These are phyloP conservation scores for Dromococcyx pavoninus DNA, from an alignment of 2,797 vertebrate species.

Conservation along the genomic window DNA sequence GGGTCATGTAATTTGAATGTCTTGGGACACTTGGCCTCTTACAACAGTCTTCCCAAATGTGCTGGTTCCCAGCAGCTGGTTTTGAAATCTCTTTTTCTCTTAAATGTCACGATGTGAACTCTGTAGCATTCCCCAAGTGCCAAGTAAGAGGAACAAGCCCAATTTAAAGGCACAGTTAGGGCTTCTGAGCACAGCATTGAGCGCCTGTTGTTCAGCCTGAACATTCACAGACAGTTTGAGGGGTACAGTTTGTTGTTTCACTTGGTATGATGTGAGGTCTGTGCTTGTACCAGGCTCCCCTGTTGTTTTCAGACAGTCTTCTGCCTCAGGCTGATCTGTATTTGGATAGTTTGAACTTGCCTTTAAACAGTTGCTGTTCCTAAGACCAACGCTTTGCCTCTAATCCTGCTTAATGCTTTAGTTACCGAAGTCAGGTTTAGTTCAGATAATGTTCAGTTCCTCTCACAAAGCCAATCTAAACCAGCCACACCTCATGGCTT, in stretches of 20 bases:
- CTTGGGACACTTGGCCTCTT: neutral
- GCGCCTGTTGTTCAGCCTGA: neutral
- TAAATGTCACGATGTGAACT: neutral
- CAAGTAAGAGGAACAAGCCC: neutral
- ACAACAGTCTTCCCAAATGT: neutral
- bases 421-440: neutral
- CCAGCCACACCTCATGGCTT: neutral
- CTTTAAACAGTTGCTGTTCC: neutral
- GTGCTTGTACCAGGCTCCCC: neutral
- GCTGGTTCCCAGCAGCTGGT: neutral
- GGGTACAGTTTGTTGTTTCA: neutral
- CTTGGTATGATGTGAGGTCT: neutral
- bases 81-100: neutral
- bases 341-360: neutral
- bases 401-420: neutral
- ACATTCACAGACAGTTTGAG: neutral
- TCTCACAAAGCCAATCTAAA: neutral
- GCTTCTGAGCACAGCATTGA: neutral
- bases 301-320: neutral
- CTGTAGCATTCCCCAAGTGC: no score
- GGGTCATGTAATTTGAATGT: neutral
- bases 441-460: neutral
- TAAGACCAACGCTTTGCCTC: neutral
- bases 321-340: neutral
- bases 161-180: neutral